Evolutionary conservation across 1,140 invertebrate genomes (phyloP), one percentile per base, ranked within the genome.

Genomic region (Zaprionus vittiger): DNA sequence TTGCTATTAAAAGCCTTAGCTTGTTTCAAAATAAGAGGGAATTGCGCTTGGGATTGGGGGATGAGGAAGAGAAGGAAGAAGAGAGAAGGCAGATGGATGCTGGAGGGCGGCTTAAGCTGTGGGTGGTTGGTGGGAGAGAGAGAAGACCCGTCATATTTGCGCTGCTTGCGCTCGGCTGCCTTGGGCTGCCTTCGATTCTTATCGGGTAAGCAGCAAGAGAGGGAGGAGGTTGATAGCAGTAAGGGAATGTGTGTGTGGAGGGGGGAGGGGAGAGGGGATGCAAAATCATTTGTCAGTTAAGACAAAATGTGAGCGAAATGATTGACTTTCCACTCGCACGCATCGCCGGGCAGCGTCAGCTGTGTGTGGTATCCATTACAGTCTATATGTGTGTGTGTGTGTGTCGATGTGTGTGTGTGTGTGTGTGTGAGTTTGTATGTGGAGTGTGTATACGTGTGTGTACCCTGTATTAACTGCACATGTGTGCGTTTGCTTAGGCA

Each of bases 211-310:
- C 15, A 44, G 6, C n/a, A 7, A 9, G 12, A 4, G 12, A 0
- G 34, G 37, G 2, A 17, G 15, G 6, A 47, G 41, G 2, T 7
- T 7, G 9, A 0, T n/a, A 0, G n/a, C 1, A n/a, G 14, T 15
- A 5, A 5, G 14, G 4, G 14, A n/a, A 2, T n/a, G 5, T 6
- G 31, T 34, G 9, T 6, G 15, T 15, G 38, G 5, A n/a, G 38
- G 6, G 38, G 2, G 15, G 20, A 6, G 38, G 38, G 0, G 5
- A 2, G 38, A 1, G 15, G 14, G 41, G 37, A 38, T 59, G 49
- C 66, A 57, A 82, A 82, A 82, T 77, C 83, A 86, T 86, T 86
- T 86, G 83, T 86, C 83, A 86, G 79, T 82, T 86, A 79, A 82
- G 76, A 86, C 83, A 86, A 82, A 85, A 86, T 78, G 41, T 63